Percentiles rank a stretch among this genome's conserved stretches.
Evolutionary conservation across 2,888 invertebrate genomes (phyloP).

Genomic region (Mesorhabditis spiculigera): DNA sequence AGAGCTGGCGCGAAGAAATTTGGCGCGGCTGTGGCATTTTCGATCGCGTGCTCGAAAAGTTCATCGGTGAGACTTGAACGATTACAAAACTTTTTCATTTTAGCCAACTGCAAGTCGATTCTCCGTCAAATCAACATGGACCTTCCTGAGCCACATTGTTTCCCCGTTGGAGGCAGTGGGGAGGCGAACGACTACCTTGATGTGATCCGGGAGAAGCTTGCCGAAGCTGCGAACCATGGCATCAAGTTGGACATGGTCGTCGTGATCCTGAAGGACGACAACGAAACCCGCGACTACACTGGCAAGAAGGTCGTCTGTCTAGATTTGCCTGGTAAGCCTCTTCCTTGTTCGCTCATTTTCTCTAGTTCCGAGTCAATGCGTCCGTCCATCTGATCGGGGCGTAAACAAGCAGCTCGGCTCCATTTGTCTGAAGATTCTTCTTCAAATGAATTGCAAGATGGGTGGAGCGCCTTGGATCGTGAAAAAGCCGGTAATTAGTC

Average conservation of each 20-base stretch:
- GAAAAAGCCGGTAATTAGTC: not conserved
- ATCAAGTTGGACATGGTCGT: slow-evolving; percentile 60
- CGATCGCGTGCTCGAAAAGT: slow-evolving; percentile 12
- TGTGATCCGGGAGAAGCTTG: slow-evolving; percentile 17
- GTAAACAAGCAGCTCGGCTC: slow-evolving; percentile 70
- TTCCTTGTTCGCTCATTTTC: slow-evolving; percentile 10
- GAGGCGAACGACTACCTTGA: slow-evolving; percentile 19
- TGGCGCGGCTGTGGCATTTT: slow-evolving; percentile 15
- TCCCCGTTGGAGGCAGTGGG: not conserved
- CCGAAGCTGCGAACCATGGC: slow-evolving; percentile 10
- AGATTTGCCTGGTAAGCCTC: slow-evolving; percentile 33
- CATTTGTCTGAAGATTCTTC: slow-evolving; percentile 84
- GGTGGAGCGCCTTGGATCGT: slow-evolving; percentile 82
- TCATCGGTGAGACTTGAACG: slow-evolving; percentile 15
- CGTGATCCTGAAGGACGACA: slow-evolving; percentile 69
- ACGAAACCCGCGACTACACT: slow-evolving; percentile 76
- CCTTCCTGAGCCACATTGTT: not conserved
- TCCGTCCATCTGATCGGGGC: slow-evolving; percentile 51
- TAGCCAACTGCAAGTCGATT: too few species aligned
- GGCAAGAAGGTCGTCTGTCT: slow-evolving; percentile 73
- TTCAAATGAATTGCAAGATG: slow-evolving; percentile 88
- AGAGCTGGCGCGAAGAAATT: slow-evolving; percentile 22
- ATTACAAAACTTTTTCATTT: not conserved
- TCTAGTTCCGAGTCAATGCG: slow-evolving; percentile 64
- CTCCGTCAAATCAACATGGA: too few species aligned